Evolutionary conservation across 2,113 vertebrate species (phyloP).

Genomic region (Istiophorus platypterus): DNA sequence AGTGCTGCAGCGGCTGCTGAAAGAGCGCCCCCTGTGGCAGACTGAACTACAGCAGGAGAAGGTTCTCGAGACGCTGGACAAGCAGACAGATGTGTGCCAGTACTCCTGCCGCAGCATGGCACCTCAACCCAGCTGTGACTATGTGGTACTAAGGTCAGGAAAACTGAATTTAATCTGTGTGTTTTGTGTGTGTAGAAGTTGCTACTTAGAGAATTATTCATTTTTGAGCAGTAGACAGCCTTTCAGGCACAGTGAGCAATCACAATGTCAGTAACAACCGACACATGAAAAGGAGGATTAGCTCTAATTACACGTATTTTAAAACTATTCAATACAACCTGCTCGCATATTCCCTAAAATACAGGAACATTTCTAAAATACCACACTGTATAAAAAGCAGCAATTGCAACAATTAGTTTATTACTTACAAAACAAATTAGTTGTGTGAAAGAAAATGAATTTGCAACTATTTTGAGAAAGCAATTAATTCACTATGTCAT

Average conservation of each 20-base stretch:
- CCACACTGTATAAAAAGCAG: not conserved
- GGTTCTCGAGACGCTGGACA: slow-evolving; percentile 91
- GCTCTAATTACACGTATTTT: not conserved
- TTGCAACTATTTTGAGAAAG: not conserved
- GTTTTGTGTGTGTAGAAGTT: not conserved
- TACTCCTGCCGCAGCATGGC: slow-evolving; percentile 93
- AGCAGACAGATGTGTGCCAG: slow-evolving; percentile 94
- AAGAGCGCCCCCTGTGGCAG: slow-evolving; percentile 95
- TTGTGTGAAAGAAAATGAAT: not conserved
- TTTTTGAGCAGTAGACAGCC: not conserved
- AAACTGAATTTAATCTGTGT: not conserved
- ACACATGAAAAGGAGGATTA: not conserved
- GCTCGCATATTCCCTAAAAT: not conserved
- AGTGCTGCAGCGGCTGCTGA: slow-evolving; percentile 92
- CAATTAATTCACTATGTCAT: no score
- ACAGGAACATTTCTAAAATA: not conserved
- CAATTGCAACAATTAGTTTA: not conserved
- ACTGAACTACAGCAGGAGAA: slow-evolving; percentile 92
- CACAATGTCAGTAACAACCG: not conserved
- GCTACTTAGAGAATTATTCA: not conserved
- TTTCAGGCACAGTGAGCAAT: not conserved
- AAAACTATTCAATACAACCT: not conserved
- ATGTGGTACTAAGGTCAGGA: slow-evolving; percentile 93
- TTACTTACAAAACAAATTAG: no score
- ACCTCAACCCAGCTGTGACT: slow-evolving; percentile 92